Percentiles rank a stretch among this genome's conserved stretches.
Evolutionary conservation across 2,888 invertebrate species (phyloP).

Genomic region (Phaedon cochleariae): DNA sequence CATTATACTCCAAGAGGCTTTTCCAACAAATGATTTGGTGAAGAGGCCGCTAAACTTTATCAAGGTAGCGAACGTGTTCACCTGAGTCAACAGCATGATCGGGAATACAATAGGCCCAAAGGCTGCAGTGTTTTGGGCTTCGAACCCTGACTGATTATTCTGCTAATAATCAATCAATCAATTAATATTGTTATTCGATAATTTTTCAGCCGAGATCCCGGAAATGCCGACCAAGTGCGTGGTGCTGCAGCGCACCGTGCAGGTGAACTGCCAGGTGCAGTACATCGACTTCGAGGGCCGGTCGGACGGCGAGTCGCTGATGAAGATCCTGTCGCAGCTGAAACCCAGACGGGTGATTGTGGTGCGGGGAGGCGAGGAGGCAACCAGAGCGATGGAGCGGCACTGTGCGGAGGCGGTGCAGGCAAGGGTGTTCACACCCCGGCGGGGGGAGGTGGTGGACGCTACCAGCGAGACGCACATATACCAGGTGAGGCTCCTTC

Average conservation of each 20-base stretch:
- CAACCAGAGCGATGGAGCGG: constrained; percentile 73
- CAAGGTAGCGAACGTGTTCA: too few species aligned
- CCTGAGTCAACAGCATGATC: too few species aligned
- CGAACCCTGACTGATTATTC: too few species aligned
- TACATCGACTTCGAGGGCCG: constrained; percentile 98
- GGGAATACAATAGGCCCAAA: too few species aligned
- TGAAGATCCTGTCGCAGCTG: constrained; percentile 82
- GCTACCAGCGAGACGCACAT: constrained; percentile 98
- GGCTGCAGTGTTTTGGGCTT: too few species aligned
- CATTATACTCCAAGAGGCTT: too few species aligned
- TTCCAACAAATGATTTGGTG: too few species aligned
- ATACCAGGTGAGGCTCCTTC: constrained; percentile 84
- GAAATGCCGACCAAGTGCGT: constrained; percentile 94
- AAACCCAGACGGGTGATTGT: constrained; percentile 84
- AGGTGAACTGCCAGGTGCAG: constrained; percentile 85
- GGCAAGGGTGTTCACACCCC: constrained; percentile 84
- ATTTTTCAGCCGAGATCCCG: constrained; percentile 62
- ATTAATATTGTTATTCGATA: too few species aligned
- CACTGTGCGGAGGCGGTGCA: constrained; percentile 74
- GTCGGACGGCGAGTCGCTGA: constrained; percentile 83
- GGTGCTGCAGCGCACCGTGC: constrained; percentile 74
- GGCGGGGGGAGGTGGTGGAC: constrained; percentile 85
- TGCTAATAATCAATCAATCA: too few species aligned
- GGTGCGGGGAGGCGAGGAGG: constrained; percentile 75
- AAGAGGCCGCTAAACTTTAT: too few species aligned